Base-by-base conservation (phyloP, 2,113 vertebrate genomes). In the Pachycephala philippinensis region DNA sequence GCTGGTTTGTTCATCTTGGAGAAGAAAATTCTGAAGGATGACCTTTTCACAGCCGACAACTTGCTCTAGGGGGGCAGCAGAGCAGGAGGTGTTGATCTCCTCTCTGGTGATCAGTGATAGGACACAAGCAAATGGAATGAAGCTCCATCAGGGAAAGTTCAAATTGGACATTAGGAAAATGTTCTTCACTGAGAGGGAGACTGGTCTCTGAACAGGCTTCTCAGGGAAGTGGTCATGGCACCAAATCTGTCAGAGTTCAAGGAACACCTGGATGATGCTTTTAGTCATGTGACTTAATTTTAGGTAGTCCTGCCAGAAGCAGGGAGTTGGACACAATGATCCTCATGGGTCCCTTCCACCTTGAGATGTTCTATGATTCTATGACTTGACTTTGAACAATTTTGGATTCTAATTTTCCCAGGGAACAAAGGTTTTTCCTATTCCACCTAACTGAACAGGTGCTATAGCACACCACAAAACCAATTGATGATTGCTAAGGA, bases 41-140 rank as follows among this genome's bases (percentile, higher is more conserved):
- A 33, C 9, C 5, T 91, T 14, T 19, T 6, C 0, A 0, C 5
- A 54, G 28, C 9, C 35, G 76, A 45, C 30, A 61, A 5, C 3
- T 50, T 68, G 13, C 6, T 64, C 22, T 49, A 17, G 3, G 3
- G 5, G 9, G 2, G 11, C 11, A 68, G 23, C 1, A 6, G 45
- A 49, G 9, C 10, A 8, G 15, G 23, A 80, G 33, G 3, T 42
- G 15, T 9, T 60, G 49, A 63, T 63, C 15, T 40, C 27, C 40
- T 72, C 30, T 53, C n/a, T 49, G 47, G 15, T 79, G 15, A 59
- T 24, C 47, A 40, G 24, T 0, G 1, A 24, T 4, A 59, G 11
- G 10, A 84, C n/a, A 71, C 0, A 0, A 63, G 15, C 27, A 83
- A 84, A 64, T 9, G 2, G 20, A 72, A 59, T 31, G 26, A 76